Conservation (phyloP, 2,113 vertebrate genomes). For the Neolamprologus kungweensis region DNA sequence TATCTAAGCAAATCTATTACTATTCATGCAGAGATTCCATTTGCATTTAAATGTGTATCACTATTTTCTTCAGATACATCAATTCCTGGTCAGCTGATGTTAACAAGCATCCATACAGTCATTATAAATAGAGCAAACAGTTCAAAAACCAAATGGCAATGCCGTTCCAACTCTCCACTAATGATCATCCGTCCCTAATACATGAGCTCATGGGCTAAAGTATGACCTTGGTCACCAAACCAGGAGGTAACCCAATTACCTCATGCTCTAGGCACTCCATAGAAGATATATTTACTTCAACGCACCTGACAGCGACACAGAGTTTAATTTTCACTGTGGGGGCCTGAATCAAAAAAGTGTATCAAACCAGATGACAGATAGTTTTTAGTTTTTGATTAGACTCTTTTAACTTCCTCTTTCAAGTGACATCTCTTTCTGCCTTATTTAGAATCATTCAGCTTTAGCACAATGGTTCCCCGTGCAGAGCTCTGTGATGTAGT, state of each 20-base stretch:
- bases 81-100: not conserved
- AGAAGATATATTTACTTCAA: not conserved
- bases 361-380: not conserved
- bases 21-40: not conserved
- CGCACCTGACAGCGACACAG: not conserved
- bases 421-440: not conserved
- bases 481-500: not conserved
- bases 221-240: constrained; percentile 23
- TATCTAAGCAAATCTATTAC: not conserved
- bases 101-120: not conserved
- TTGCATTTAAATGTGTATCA: not conserved
- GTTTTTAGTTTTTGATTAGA: not conserved
- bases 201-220: constrained; percentile 34
- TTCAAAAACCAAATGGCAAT: not conserved
- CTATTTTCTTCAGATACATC: not conserved
- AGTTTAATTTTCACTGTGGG: not conserved
- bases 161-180: constrained; percentile 12
- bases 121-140: not conserved
- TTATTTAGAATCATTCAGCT: not conserved
- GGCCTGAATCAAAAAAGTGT: not conserved
- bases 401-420: not conserved
- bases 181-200: constrained; percentile 45
- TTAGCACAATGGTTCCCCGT: not conserved
- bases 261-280: not conserved
- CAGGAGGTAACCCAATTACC: constrained; percentile 27